These are phyloP conservation scores for Eupeodes latifasciatus DNA, from an alignment of 2,888 invertebrate species.

Conservation along the genomic window DNA sequence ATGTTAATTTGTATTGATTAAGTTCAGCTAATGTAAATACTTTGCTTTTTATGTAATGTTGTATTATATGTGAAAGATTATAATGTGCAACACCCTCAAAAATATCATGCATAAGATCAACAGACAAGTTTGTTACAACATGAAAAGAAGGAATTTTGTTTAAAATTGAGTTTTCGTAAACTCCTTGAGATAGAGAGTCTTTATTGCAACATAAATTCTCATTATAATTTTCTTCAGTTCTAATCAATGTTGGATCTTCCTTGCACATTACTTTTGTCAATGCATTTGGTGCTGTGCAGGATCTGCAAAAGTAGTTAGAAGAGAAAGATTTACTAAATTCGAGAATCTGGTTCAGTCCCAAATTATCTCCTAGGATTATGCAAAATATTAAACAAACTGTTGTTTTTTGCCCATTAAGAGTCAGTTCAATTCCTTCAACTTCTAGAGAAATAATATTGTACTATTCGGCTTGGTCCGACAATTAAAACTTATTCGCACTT, in stretches of 20 bases:
- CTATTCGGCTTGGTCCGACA: too few relatives aligned
- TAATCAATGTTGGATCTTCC: slow-evolving; percentile 48
- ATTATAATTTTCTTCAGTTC: slow-evolving; percentile 54
- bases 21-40: slow-evolving; percentile 63
- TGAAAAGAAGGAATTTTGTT: slow-evolving; percentile 59
- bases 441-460: slow-evolving; percentile 20
- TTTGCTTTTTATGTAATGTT: slow-evolving; percentile 52
- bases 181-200: slow-evolving; percentile 36
- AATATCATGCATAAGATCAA: slow-evolving; percentile 72
- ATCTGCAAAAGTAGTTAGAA: slow-evolving; percentile 51
- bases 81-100: slow-evolving; percentile 58
- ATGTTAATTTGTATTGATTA: slow-evolving; percentile 62
- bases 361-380: slow-evolving; percentile 27
- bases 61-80: slow-evolving; percentile 54
- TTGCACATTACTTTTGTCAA: slow-evolving; percentile 26
- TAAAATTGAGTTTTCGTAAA: slow-evolving; percentile 43
- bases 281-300: slow-evolving; percentile 42
- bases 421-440: slow-evolving; percentile 6
- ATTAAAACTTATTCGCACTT: too few relatives aligned
- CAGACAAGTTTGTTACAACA: slow-evolving; percentile 58
- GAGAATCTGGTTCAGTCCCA: slow-evolving; percentile 37
- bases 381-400: not conserved
- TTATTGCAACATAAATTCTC: slow-evolving; percentile 30
- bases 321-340: slow-evolving; percentile 66
- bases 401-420: not conserved